These are phyloP conservation scores for Meloidogyne hapla DNA, from an alignment of 1,140 invertebrate species.

Conservation along the genomic window DNA sequence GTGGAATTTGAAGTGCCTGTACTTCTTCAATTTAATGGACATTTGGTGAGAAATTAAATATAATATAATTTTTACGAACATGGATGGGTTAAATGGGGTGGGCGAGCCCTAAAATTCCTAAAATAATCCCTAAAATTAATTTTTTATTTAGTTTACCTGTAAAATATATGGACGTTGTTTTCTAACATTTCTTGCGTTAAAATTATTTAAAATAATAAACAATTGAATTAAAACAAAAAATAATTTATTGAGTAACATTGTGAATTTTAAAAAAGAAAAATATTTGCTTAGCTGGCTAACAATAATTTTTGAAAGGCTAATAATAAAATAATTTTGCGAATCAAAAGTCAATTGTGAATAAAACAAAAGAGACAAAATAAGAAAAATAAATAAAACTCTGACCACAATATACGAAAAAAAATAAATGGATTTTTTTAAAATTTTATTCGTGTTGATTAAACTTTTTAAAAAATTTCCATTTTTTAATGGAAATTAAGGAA, in stretches of 20 bases:
- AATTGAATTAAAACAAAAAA: background rate
- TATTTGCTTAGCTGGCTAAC: background rate
- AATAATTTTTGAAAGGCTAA: background rate
- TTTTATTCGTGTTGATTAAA: too few species aligned
- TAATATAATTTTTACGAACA: too few species aligned
- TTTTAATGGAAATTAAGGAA: too few species aligned
- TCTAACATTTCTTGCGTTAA: background rate
- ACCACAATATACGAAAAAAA: too few species aligned
- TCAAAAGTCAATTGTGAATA: background rate
- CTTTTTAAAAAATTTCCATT: too few species aligned
- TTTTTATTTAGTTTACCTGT: background rate
- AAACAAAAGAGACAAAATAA: too few species aligned
- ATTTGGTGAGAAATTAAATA: conserved; percentile 28
- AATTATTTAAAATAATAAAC: background rate
- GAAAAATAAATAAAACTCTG: too few species aligned
- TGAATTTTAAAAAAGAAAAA: background rate
- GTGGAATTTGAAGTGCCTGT: conserved; percentile 47
- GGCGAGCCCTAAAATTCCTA: too few species aligned
- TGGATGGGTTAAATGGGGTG: too few species aligned
- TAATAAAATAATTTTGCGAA: background rate
- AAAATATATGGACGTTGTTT: background rate
- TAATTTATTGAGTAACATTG: background rate
- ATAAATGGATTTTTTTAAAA: too few species aligned
- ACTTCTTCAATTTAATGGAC: conserved; percentile 45
- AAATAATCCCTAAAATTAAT: too few species aligned